A percentile compares a stretch with the other conserved stretches of the same genome.
phyloP scores from a whole-genome alignment of 2,888 invertebrate species.

The Polydrusus cervinus region DNA sequence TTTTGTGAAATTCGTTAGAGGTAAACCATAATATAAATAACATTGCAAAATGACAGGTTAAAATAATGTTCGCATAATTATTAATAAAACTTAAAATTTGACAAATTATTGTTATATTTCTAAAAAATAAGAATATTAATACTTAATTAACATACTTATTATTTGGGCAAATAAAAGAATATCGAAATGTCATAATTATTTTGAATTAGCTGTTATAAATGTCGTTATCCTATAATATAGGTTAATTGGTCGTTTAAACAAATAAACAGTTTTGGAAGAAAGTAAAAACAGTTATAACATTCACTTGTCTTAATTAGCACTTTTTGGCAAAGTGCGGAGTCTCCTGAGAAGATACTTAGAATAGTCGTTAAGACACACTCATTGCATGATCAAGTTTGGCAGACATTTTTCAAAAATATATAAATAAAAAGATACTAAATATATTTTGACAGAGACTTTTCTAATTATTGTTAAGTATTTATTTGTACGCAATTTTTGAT shows the following conservation, averaged over 20 bases:
- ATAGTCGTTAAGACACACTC: too few relatives aligned
- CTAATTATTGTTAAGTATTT: too few relatives aligned
- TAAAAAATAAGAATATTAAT: too few relatives aligned
- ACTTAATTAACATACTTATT: too few relatives aligned
- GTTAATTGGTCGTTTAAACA: slow-evolving; percentile 34
- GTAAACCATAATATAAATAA: slow-evolving; percentile 12
- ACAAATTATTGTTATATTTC: too few relatives aligned
- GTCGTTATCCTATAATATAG: background rate
- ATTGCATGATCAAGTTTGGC: too few relatives aligned
- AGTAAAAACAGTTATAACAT: slow-evolving; percentile 38
- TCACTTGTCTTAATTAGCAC: slow-evolving; percentile 3
- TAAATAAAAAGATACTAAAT: too few relatives aligned
- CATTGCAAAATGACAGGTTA: background rate
- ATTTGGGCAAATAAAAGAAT: background rate
- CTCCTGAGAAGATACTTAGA: background rate
- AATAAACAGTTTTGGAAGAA: slow-evolving; percentile 30
- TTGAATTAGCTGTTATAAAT: background rate
- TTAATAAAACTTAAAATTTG: too few relatives aligned
- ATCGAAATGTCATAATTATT: background rate
- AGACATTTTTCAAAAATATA: too few relatives aligned
- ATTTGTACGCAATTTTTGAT: too few relatives aligned
- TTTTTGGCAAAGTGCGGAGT: background rate
- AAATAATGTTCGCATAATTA: too few relatives aligned
- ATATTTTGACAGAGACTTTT: too few relatives aligned
- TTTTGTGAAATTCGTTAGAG: slow-evolving; percentile 34